Evolutionary conservation across 2,797 vertebrate species (phyloP), one percentile per base, ranked within the genome.

Genomic region (Crax fasciolata): DNA sequence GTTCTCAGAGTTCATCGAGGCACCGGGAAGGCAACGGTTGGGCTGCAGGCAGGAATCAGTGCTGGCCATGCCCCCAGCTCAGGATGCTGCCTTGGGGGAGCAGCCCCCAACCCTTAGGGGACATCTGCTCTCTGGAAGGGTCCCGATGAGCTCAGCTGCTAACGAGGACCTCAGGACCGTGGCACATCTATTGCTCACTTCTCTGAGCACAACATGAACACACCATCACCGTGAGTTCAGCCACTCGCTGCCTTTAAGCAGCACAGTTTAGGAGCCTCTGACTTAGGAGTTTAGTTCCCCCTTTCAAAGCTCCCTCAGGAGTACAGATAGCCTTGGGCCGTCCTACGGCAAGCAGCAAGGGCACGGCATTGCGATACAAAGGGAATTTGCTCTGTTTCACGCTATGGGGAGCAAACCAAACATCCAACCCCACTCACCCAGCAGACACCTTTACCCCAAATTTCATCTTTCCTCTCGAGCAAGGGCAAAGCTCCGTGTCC

Each of bases 21-120:
- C 0, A 1, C 41, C 3, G 38, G 89, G 21, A 65, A 74, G 32
- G 77, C 10, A 17, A 5, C 0, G 1, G 18, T 35, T 18, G 43
- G 9, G 5, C 21, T 4, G 32, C 24, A 5, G 21, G 24, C 16
- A 28, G 44, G 8, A 5, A 6, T 9, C 10, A 35, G 4, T 2
- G 20, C 30, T 28, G n/a, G 21, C 8, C 35, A 3, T 28, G 20
- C 30, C 75, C 48, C 18, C 32, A 9, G 24, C 1, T 9, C 25
- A 7, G 61, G 44, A 9, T 38, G 2, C 41, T 13, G 16, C 6
- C 24, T 38, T 39, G 21, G n/a, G 9, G 12, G 27, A 6, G 43
- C 10, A 72, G 3, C 44, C 68, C 41, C 68, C n/a, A 24, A n/a
- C 39, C 25, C 28, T 9, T 3, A 6, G 6, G 57, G n/a, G 11